Evolutionary conservation across 2,888 invertebrate genomes (phyloP), one percentile per base, ranked within the genome.

Genomic region (Ennomos erosarius): DNA sequence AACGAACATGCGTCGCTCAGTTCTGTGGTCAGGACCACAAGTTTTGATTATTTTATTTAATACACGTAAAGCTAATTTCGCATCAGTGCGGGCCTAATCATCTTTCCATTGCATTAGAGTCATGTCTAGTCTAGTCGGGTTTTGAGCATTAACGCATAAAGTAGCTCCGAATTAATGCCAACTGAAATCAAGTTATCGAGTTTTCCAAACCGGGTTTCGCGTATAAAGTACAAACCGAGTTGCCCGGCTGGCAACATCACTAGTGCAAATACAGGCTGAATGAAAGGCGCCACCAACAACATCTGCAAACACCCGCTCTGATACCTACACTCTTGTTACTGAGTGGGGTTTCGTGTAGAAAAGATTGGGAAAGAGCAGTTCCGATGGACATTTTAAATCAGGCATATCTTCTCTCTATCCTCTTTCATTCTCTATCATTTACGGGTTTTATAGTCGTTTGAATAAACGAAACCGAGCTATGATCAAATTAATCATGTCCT

Each of bases 311-410:
- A 38, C 47, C 26, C 4, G 26, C 26, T 46, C 37, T 9, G n/a
- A 57, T 58, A 47, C 51, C 37, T 48, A 47, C 47, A 33, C 38
- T 35, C 49, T 42, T 26, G 50, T 12, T 42, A 54, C 59, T 67
- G 59, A 67, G 67, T 63, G 67, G 53, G 50, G 63, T 65, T 59
- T 34, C 67, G 42, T 65, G 63, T 67, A 54, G 43, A 59, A 55
- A 59, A 56, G 33, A 43, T 51, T 44, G 43, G 11, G 37, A 26
- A 26, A 26, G 26, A 26, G 26, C 6, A 26, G 6, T 6, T 26
- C 26, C 26, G 26, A 26, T 26, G 26, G 6, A 26, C 6, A 26
- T 4, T 26, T 5, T 6, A 4, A 26, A 26, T 26, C 5, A 6
- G 26, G 26, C 3, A 26, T 26, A 26, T 26, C 1, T 26, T 26